Conservation (phyloP, 2,113 vertebrate genomes). For the Eonycteris spelaea region DNA sequence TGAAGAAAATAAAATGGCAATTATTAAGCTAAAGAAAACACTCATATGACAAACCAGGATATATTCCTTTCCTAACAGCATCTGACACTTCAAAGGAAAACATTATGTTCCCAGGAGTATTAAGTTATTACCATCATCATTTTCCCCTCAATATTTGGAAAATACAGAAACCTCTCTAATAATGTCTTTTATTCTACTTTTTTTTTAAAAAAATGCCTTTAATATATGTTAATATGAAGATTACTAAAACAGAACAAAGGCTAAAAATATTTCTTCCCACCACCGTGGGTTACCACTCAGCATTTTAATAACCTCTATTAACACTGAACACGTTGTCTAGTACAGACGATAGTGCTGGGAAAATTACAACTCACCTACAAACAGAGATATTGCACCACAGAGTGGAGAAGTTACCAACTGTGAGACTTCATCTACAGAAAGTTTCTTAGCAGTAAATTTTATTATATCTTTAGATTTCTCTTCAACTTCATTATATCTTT, state of each 20-base stretch:
- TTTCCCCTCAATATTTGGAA: neutral
- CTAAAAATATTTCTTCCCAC: neutral
- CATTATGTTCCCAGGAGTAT: neutral
- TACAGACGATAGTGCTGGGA: neutral
- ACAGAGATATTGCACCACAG: conserved; percentile 93
- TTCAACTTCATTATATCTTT: conserved; percentile 64
- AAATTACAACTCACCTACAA: conserved; percentile 86
- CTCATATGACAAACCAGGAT: neutral
- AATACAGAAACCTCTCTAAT: neutral
- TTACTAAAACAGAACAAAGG: neutral
- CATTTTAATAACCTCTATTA: neutral
- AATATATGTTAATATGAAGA: neutral
- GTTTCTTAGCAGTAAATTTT: conserved; percentile 85
- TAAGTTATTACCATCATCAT: neutral
- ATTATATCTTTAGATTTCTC: conserved; percentile 84
- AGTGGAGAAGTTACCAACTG: conserved; percentile 84
- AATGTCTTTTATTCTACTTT: neutral
- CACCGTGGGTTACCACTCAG: neutral
- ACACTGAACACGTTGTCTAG: neutral
- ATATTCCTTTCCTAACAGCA: neutral
- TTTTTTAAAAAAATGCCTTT: neutral
- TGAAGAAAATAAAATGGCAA: neutral
- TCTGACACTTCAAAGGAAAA: neutral
- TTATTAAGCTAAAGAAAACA: neutral
- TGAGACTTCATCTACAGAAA: conserved; percentile 87